phyloP scores from a whole-genome alignment of 2,888 invertebrate genomes.

The Aspidiotus destructor region DNA sequence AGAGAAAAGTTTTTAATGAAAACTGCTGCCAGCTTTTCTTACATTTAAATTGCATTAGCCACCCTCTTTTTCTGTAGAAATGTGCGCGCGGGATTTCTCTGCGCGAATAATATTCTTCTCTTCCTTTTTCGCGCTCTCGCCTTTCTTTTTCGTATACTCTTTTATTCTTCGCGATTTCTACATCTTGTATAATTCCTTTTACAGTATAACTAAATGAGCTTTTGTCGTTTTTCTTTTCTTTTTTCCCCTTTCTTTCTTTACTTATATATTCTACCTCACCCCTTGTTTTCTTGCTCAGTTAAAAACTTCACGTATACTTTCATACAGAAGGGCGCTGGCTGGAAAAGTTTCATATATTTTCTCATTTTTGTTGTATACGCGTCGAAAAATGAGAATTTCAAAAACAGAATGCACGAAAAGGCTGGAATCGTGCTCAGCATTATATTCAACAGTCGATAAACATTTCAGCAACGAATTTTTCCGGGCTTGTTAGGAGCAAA shows the following conservation, averaged over 20 bases:
- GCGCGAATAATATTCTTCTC: not conserved
- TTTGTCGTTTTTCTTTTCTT: slow-evolving; percentile 27
- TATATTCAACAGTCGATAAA: not conserved
- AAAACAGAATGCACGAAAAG: not conserved
- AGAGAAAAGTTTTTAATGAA: slow-evolving; percentile 28
- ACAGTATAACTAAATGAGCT: slow-evolving; percentile 21
- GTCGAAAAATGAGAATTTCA: slow-evolving; percentile 3
- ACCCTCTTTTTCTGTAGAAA: slow-evolving; percentile 23
- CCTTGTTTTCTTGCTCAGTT: not conserved
- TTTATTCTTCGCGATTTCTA: slow-evolving; percentile 15
- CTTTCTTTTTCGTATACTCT: not conserved
- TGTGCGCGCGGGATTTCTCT: not conserved
- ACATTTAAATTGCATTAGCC: slow-evolving; percentile 33
- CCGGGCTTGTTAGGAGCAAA: not conserved
- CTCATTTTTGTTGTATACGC: slow-evolving; percentile 15
- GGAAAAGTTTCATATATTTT: slow-evolving; percentile 23
- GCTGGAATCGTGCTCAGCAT: not conserved
- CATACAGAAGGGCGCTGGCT: not conserved
- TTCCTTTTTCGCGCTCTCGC: slow-evolving; percentile 6
- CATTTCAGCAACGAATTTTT: slow-evolving; percentile 1
- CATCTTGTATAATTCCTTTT: not conserved
- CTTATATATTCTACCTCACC: not conserved
- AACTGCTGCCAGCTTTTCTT: slow-evolving; percentile 33
- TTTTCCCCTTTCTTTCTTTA: not conserved
- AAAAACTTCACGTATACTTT: not conserved